These are phyloP conservation scores for Heliocidaris erythrogramma DNA, from an alignment of 35 echinoderm and acorn worm species.

Conservation along the genomic window DNA sequence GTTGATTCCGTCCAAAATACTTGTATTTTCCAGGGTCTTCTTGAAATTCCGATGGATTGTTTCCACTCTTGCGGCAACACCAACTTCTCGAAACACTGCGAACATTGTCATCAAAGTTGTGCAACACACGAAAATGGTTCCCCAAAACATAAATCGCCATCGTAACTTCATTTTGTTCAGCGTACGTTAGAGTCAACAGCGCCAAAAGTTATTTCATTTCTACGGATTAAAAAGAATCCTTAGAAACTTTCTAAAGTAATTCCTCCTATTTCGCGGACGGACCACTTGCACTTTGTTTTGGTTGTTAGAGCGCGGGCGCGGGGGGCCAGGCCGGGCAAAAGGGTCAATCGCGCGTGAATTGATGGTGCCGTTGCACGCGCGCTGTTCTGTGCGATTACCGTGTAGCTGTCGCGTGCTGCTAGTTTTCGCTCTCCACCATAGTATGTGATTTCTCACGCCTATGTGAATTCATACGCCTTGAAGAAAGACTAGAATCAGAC, in stretches of 20 bases:
- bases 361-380: too few species aligned
- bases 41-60: constrained; percentile 1
- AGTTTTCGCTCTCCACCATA: background rate
- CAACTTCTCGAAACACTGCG: constrained; percentile 6
- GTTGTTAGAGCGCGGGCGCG: background rate
- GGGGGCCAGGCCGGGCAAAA: too few species aligned
- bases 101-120: constrained; percentile 17
- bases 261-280: background rate
- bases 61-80: background rate
- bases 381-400: background rate
- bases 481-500: background rate
- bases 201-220: background rate
- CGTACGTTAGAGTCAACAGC: background rate
- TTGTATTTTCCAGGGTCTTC: constrained; percentile 16
- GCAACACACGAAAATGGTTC: background rate
- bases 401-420: background rate
- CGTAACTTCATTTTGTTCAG: constrained; percentile 4
- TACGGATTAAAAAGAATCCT: background rate
- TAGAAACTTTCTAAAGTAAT: background rate
- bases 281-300: background rate
- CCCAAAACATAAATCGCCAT: constrained; percentile 36
- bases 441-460: background rate
- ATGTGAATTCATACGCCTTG: background rate
- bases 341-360: background rate
- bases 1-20: constrained; percentile 30